A percentile compares a stretch with the other conserved stretches of the same genome.
phyloP scores from a whole-genome alignment of 2,113 vertebrate genomes.

The Malurus elegans region DNA sequence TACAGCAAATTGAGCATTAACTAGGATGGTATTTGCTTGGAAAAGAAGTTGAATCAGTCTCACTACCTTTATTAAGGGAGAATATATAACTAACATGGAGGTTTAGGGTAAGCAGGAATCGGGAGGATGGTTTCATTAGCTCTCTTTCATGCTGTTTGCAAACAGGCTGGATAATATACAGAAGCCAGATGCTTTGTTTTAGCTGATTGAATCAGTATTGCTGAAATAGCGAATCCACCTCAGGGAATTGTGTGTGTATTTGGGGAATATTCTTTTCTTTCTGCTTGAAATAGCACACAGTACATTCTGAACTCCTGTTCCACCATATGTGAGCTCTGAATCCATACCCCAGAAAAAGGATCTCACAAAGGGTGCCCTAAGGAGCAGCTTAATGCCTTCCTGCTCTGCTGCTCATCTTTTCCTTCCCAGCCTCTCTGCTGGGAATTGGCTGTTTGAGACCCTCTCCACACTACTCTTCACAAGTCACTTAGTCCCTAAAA shows the following conservation, averaged over 20 bases:
- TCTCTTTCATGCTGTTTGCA: neutral
- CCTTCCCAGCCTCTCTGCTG: neutral
- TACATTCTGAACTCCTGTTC: neutral
- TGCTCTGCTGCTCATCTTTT: neutral
- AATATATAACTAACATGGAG: neutral
- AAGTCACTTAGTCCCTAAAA: neutral
- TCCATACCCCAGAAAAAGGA: neutral
- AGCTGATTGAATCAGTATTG: neutral
- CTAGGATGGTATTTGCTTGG: neutral
- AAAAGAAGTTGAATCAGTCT: neutral
- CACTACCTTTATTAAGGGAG: neutral
- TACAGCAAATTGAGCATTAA: neutral
- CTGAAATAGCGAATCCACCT: neutral
- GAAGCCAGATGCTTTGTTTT: neutral
- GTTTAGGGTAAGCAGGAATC: neutral
- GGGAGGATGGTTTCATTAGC: neutral
- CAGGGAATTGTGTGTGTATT: neutral
- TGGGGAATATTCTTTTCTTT: neutral
- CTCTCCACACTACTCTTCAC: neutral
- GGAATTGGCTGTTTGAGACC: too few species aligned
- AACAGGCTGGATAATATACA: neutral
- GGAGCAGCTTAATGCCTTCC: neutral
- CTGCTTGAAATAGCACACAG: neutral
- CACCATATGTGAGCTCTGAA: neutral
- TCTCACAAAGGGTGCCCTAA: neutral